Evolutionary conservation across 30 jellyfish, hydroid and myxozoan species (phyloP), one percentile per base, ranked within the genome.

Genomic region (Cassiopea andromeda): DNA sequence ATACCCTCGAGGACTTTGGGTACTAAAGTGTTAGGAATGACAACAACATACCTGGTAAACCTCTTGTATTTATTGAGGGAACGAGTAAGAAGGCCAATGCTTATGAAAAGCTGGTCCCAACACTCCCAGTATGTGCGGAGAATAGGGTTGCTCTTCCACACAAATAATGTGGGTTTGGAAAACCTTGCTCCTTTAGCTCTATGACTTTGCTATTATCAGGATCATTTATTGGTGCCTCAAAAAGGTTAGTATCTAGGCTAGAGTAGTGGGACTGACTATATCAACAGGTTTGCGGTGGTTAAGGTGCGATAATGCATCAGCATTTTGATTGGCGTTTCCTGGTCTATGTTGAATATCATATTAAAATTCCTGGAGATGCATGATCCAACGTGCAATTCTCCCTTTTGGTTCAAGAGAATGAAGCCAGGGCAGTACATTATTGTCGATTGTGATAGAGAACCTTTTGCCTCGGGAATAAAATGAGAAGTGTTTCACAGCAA

Each of bases 291-390:
- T 82, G 84, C 73, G 43, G 84, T 68, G 93, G 46, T 72, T 73
- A n/a, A 71, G 89, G 78, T 96, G 84, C 6, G 97, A 90, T 49
- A 90, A 13, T 15, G 90, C 92, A 83, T 90, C 97, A 50, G 95
- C 97, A 78, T 90, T 83, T 57, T 50, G 47, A 66, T 90, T 91
- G 73, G 70, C 18, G 48, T 13, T 49, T 16, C 97, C 84, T 57
- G 77, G 80, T 18, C 97, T 64, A 84, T 90, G 90, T 61, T 15
- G 43, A 2, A 83, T 59, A 12, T 78, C 75, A 74, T 83, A 90
- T 7, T 70, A 16, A 57, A 64, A 83, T 61, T 82, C 83, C 64
- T 78, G 85, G 9, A 90, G 90, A 18, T 90, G 85, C 91, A 50
- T 78, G 43, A 90, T 18, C 92, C 97, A 90, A 19, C 97, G 73